A percentile compares a stretch with the other conserved stretches of the same genome.
Conservation (phyloP, 1,140 invertebrate species). For the Glomeris maerens region DNA sequence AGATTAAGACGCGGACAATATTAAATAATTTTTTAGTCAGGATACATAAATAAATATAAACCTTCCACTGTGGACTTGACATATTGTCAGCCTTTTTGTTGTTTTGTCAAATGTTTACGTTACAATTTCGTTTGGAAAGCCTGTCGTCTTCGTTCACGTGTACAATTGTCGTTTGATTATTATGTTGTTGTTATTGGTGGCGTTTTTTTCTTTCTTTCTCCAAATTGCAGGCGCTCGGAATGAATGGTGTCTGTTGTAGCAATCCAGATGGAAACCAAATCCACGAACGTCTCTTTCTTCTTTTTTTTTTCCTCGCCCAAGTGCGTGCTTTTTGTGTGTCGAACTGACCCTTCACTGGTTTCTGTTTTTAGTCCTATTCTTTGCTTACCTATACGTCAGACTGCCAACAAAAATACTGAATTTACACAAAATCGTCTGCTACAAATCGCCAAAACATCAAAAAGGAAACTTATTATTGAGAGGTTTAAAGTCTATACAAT, state of each 20-base stretch:
- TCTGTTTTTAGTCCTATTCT: not conserved
- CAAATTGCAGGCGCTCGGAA: not conserved
- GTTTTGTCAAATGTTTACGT: conserved; percentile 12
- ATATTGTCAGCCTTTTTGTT: conserved; percentile 11
- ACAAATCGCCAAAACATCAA: not conserved
- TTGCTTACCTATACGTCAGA: not conserved
- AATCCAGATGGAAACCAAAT: too few species aligned
- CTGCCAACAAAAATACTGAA: not conserved
- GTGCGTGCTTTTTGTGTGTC: conserved; percentile 10
- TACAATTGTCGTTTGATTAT: not conserved
- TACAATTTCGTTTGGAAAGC: conserved; percentile 7
- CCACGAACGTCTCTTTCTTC: not conserved
- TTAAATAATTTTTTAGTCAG: conserved; percentile 1
- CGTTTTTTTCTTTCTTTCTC: not conserved
- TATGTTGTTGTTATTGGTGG: not conserved
- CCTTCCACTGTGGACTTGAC: conserved; percentile 65
- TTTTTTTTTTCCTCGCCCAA: conserved; percentile 8
- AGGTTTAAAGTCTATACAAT: not conserved
- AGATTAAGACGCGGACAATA: conserved; percentile 3
- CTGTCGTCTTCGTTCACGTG: conserved; percentile 3
- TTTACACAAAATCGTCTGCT: not conserved
- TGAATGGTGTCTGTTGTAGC: not conserved
- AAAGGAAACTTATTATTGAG: not conserved
- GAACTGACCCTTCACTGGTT: conserved; percentile 7
- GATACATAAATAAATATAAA: conserved; percentile 15